Evolutionary conservation across 2,113 vertebrate species (phyloP).

Genomic region (Apus apus): DNA sequence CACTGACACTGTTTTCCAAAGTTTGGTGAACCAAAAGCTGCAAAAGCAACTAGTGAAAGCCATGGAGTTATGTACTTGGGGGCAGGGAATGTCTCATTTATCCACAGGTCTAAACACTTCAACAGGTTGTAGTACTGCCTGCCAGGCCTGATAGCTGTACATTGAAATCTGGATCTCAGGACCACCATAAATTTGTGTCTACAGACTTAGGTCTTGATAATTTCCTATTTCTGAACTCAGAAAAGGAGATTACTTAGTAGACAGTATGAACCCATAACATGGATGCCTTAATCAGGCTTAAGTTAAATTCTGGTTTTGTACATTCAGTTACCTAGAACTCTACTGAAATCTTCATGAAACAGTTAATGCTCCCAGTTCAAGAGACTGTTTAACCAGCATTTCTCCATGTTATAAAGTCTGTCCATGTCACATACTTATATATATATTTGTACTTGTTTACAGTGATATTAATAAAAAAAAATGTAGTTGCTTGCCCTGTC

Average conservation of each 20-base stretch:
- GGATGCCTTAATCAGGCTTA: neutral
- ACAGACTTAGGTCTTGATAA: neutral
- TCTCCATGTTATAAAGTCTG: neutral
- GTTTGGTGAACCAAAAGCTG: neutral
- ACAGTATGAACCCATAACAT: neutral
- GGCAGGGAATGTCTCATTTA: neutral
- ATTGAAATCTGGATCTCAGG: neutral
- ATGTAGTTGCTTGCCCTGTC: neutral
- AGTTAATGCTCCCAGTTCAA: neutral
- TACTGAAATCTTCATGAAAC: neutral
- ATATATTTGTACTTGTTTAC: neutral
- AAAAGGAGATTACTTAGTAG: neutral
- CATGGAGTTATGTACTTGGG: neutral
- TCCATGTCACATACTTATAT: neutral
- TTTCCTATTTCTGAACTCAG: neutral
- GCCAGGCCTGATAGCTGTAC: neutral
- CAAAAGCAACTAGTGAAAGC: neutral
- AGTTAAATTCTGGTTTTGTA: neutral
- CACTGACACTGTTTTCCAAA: neutral
- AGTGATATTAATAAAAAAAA: neutral
- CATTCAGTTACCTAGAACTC: neutral
- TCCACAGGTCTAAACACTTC: neutral
- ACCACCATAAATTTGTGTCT: neutral
- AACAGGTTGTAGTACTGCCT: fast-evolving
- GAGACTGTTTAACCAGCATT: neutral